These are phyloP conservation scores for Blastobasis lacticolella DNA, from an alignment of 2,888 invertebrate species.

Conservation along the genomic window DNA sequence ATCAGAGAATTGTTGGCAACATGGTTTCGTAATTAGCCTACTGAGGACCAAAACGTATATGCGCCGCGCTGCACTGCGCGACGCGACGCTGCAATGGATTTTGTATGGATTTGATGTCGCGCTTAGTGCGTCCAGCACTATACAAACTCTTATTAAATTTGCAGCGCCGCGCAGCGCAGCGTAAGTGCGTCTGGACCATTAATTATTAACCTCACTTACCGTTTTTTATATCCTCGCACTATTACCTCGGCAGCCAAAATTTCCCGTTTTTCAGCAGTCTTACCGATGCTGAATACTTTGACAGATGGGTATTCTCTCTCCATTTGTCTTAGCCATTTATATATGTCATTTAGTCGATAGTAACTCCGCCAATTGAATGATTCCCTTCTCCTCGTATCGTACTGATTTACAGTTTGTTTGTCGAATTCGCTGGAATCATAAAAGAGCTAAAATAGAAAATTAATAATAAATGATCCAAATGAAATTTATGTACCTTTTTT, in stretches of 20 bases:
- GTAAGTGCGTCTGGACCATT: neutral
- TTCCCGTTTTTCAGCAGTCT: slow-evolving; percentile 45
- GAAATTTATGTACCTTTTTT: no score
- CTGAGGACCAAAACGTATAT: no score
- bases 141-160: no score
- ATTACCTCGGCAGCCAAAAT: slow-evolving; percentile 37
- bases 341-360: slow-evolving; percentile 73
- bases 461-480: no score
- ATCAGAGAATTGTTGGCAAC: no score
- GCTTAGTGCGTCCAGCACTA: no score
- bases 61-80: no score
- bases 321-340: slow-evolving; percentile 72
- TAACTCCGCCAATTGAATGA: slow-evolving; percentile 71
- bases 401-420: slow-evolving; percentile 41
- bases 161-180: no score
- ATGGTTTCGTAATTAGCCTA: no score
- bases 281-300: slow-evolving; percentile 44
- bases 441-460: no score
- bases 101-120: no score
- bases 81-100: no score
- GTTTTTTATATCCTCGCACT: slow-evolving; percentile 3
- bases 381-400: slow-evolving; percentile 41
- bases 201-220: neutral
- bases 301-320: slow-evolving; percentile 55
- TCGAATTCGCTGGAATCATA: slow-evolving; percentile 39